A percentile compares a stretch with the other conserved stretches of the same genome.
Conservation (phyloP, 1,140 invertebrate genomes). For the Periplaneta americana region DNA sequence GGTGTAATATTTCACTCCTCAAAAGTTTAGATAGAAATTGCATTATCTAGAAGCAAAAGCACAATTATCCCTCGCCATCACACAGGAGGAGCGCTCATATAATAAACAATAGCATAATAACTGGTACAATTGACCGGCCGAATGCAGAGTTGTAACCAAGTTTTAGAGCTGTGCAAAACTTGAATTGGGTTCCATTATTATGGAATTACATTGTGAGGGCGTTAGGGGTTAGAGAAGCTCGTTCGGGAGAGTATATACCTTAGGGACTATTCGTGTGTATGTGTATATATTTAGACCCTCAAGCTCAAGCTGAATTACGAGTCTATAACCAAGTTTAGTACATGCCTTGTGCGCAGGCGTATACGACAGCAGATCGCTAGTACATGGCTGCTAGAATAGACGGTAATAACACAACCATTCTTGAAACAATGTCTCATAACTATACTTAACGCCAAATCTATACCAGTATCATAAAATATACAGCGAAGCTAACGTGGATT, state of each 20-base stretch:
- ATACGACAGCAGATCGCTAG: neutral
- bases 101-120: neutral
- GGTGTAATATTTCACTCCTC: neutral
- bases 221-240: neutral
- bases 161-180: neutral
- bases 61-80: neutral
- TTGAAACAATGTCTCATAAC: neutral
- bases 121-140: neutral
- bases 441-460: neutral
- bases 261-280: neutral
- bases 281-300: neutral
- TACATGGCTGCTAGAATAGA: neutral
- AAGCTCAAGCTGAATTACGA: neutral
- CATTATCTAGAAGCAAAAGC: neutral
- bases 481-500: neutral
- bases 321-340: too few species aligned
- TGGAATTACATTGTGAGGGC: neutral
- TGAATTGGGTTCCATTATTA: neutral
- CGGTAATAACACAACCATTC: neutral
- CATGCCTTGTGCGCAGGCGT: neutral
- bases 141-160: neutral
- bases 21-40: neutral
- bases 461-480: neutral
- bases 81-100: neutral
- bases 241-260: neutral